Conservation (phyloP, 2,888 invertebrate species). For the Coelinius sp. region DNA sequence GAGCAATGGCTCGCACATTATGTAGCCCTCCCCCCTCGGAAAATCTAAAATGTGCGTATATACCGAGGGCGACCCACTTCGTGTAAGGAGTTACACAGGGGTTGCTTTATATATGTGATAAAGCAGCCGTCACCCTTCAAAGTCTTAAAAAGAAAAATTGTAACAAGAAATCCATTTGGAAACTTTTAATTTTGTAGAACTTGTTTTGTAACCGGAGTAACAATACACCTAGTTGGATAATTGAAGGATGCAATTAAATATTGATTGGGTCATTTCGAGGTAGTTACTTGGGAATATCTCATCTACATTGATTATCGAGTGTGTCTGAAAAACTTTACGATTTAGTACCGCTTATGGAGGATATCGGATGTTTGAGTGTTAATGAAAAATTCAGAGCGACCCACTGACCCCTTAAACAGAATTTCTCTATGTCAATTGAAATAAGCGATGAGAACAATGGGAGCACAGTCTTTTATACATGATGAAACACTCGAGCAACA, state of each 20-base stretch:
- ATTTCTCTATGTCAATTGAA: not conserved
- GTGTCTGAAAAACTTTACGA: too few relatives aligned
- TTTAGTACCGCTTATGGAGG: too few relatives aligned
- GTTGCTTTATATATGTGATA: slow-evolving; percentile 17
- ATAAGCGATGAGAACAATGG: not conserved
- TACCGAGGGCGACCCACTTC: slow-evolving; percentile 32
- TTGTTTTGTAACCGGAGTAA: not conserved
- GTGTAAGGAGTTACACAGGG: not conserved
- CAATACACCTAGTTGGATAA: not conserved
- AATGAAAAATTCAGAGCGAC: not conserved
- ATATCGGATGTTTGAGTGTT: not conserved
- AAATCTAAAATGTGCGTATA: slow-evolving; percentile 44
- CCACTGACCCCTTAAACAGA: not conserved
- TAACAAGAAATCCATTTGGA: slow-evolving; percentile 3
- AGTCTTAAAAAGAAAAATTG: slow-evolving; percentile 12
- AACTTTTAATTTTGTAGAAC: not conserved
- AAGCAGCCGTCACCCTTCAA: slow-evolving; percentile 23
- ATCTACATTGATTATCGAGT: not conserved
- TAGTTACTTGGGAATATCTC: not conserved
- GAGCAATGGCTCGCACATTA: slow-evolving; percentile 50
- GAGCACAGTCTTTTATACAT: not conserved
- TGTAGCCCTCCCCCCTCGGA: slow-evolving; percentile 33
- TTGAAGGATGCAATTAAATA: not conserved
- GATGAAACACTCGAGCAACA: not conserved
- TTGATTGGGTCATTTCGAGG: not conserved